Conservation (phyloP, 2,113 vertebrate genomes). For the Bagarius yarrelli region DNA sequence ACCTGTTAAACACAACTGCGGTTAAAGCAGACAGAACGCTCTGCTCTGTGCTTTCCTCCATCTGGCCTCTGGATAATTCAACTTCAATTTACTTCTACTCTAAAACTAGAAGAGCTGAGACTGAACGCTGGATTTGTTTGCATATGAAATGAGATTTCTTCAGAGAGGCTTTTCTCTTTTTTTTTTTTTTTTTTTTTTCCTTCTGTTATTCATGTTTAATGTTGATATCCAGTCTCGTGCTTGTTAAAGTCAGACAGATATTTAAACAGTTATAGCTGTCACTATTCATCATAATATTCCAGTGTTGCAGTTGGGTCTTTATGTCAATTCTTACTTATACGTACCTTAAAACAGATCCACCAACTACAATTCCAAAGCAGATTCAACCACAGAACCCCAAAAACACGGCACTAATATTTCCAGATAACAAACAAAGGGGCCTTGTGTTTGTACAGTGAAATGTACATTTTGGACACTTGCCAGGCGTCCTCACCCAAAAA, state of each 20-base stretch:
- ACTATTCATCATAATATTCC: neutral
- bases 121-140: conserved; percentile 11
- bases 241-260: neutral
- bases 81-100: conserved; percentile 38
- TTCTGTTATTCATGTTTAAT: neutral
- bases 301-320: too few relatives aligned
- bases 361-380: too few relatives aligned
- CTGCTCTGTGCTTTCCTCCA: conserved; percentile 62
- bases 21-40: conserved; percentile 49
- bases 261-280: neutral
- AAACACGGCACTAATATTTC: too few relatives aligned
- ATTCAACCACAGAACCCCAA: too few relatives aligned
- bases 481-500: too few relatives aligned
- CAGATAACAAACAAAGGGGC: too few relatives aligned
- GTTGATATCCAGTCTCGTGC: conserved; percentile 10
- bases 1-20: conserved; percentile 61
- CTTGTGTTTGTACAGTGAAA: too few relatives aligned
- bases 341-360: too few relatives aligned
- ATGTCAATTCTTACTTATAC: too few relatives aligned
- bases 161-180: neutral
- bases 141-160: neutral
- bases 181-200: neutral
- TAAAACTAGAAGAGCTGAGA: conserved; percentile 37
- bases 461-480: too few relatives aligned
- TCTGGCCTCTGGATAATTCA: conserved; percentile 63